Conservation (phyloP, 2,888 invertebrate genomes). For the Bellardia pandia region DNA sequence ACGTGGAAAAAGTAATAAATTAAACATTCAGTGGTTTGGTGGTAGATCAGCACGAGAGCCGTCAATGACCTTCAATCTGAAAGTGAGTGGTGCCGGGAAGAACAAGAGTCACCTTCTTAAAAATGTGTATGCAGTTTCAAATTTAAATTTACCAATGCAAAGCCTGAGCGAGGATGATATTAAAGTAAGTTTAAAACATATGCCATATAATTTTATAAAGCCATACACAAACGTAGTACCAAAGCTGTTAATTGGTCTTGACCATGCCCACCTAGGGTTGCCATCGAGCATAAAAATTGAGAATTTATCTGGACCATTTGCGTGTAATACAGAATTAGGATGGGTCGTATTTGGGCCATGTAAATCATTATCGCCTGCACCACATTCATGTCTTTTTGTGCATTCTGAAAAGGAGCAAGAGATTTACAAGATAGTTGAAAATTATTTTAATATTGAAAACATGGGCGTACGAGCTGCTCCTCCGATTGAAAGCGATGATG, state of each 20-base stretch:
- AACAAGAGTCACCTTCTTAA: slow-evolving; percentile 27
- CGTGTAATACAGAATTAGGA: slow-evolving; percentile 65
- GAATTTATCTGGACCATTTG: slow-evolving; percentile 56
- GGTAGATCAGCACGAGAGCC: slow-evolving; percentile 39
- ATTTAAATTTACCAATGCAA: slow-evolving; percentile 53
- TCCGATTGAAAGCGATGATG: slow-evolving; percentile 18
- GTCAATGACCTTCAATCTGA: slow-evolving; percentile 20
- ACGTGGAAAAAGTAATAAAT: neutral
- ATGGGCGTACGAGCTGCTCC: slow-evolving; percentile 50
- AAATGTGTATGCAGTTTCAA: slow-evolving; percentile 58
- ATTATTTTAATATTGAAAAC: slow-evolving; percentile 47
- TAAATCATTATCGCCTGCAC: neutral
- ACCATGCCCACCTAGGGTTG: neutral
- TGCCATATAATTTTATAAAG: neutral
- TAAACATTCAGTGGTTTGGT: slow-evolving; percentile 47
- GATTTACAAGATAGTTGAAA: slow-evolving; percentile 29
- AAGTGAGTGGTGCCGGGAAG: slow-evolving; percentile 34
- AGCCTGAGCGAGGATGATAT: slow-evolving; percentile 44
- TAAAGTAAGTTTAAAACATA: slow-evolving; percentile 9
- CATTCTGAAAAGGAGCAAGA: neutral
- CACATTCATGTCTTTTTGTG: slow-evolving; percentile 37
- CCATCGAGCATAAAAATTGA: neutral
- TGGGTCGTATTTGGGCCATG: slow-evolving; percentile 67
- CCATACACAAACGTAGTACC: slow-evolving; percentile 26
- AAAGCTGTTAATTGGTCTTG: neutral